phyloP scores from a whole-genome alignment of 2,888 invertebrate genomes.

The Drosophila borealis region DNA sequence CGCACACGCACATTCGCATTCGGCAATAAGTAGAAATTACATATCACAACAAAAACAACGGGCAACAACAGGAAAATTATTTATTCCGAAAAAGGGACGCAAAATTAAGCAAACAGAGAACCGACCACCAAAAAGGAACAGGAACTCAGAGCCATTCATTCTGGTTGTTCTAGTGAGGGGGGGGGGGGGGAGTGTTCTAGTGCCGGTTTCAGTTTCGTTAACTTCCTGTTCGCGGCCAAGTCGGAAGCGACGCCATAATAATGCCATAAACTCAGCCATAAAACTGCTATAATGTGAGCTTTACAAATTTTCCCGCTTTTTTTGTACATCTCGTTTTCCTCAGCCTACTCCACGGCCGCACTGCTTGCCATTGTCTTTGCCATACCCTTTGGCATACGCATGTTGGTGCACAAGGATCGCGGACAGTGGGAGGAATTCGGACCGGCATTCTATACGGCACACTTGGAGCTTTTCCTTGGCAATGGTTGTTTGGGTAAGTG shows the following conservation, averaged over 20 bases:
- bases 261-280: conserved; percentile 73
- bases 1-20: conserved; percentile 18
- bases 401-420: conserved; percentile 88
- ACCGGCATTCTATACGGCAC: conserved; percentile 89
- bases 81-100: conserved; percentile 21
- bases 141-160: conserved; percentile 62
- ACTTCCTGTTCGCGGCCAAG: conserved; percentile 49
- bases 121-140: conserved; percentile 33
- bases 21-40: conserved; percentile 40
- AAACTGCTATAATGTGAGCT: conserved; percentile 48
- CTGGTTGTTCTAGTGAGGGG: conserved; percentile 11
- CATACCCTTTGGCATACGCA: conserved; percentile 89
- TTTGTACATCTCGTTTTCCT: not conserved
- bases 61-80: conserved; percentile 24
- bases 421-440: conserved; percentile 88
- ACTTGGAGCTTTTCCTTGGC: conserved; percentile 89
- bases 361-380: conserved; percentile 90
- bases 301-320: conserved; percentile 34
- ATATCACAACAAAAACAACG: conserved; percentile 27
- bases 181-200: not conserved
- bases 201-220: conserved; percentile 24
- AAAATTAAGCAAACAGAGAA: conserved; percentile 28
- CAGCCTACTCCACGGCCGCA: conserved; percentile 91
- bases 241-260: conserved; percentile 66
- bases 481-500: conserved; percentile 89